A percentile compares a stretch with the other conserved stretches of the same genome.
Conservation (phyloP, 2,113 vertebrate species). For the Nothocercus julius region DNA sequence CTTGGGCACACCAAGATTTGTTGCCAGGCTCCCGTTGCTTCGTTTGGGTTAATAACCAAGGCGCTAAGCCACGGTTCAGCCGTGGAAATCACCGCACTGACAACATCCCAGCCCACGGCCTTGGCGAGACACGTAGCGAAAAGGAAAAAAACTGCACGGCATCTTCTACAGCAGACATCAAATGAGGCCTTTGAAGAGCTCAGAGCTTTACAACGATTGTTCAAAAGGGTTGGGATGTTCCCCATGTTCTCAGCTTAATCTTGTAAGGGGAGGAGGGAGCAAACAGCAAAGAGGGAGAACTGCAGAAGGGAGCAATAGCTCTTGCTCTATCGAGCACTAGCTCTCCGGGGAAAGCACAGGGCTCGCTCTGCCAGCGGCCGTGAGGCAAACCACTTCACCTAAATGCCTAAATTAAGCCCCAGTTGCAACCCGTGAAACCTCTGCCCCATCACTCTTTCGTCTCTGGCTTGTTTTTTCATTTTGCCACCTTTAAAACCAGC, state of each 20-base stretch:
- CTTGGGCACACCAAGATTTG: not conserved
- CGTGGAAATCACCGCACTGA: fast-evolving
- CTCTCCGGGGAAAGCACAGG: not conserved
- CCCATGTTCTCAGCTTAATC: not conserved
- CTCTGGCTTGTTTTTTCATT: not conserved
- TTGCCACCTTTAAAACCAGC: not conserved
- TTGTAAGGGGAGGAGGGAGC: not conserved
- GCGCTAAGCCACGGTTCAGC: fast-evolving
- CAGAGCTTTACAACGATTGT: not conserved
- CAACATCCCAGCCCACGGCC: not conserved
- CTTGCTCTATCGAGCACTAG: fast-evolving
- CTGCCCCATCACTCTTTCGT: not conserved
- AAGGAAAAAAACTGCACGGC: not conserved
- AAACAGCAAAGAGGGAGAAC: not conserved
- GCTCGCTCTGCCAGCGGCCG: fast-evolving
- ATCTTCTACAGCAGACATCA: not conserved
- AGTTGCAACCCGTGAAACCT: fast-evolving
- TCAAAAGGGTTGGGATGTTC: not conserved
- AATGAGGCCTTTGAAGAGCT: not conserved
- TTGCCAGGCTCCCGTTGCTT: not conserved
- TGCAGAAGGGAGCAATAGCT: not conserved
- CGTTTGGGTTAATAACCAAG: not conserved
- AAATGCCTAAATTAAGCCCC: too few species aligned
- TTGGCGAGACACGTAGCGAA: fast-evolving
- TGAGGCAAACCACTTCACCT: not conserved